Evolutionary conservation across 2,888 invertebrate species (phyloP), one percentile per base, ranked within the genome.

Genomic region (Linhomoeus sp.): DNA sequence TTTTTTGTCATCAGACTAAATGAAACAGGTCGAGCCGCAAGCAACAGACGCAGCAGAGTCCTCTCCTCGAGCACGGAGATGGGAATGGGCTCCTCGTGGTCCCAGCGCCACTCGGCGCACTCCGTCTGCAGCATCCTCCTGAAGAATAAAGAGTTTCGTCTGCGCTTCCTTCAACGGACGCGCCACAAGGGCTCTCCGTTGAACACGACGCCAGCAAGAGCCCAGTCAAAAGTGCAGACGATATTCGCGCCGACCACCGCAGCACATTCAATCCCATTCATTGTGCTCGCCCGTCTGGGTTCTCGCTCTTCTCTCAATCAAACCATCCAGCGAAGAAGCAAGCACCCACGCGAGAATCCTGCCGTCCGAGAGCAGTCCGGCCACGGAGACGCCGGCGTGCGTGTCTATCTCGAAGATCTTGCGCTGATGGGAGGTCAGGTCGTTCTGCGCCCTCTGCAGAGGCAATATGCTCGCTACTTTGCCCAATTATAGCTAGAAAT

Each of bases 391-490:
- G 20, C 90, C 94, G 62, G 92, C 77, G 68, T 97, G 94, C 49
- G 80, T 79, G 71, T 99, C 97, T 63, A 99, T 85, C 0, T 82
- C 80, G 55, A 92, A 83, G 46, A 99, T 79, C 67, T 97, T 97
- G 69, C 94, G 88, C 64, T 99, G 97, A 66, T 92, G 84, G 0
- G 92, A 87, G 0, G 90, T 87, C 15, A 97, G 68, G 66, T 99
- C 94, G 48, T 92, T 92, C 0, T 92, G 80, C 1, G 94, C 88
- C 62, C 94, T 73, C 71, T 72, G 56, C 43, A 59, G 55, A 36
- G n/a, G 20, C 5, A 43, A 24, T 20, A 48, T 7, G 25, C n/a
- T 19, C 15, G 17, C n/a, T n/a, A n/a, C n/a, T n/a, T n/a, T n/a
- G n/a, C n/a, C n/a, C n/a, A n/a, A n/a, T n/a, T n/a, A n/a, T n/a